Conservation (phyloP, 2,888 invertebrate species). For the Steromphala cineraria region DNA sequence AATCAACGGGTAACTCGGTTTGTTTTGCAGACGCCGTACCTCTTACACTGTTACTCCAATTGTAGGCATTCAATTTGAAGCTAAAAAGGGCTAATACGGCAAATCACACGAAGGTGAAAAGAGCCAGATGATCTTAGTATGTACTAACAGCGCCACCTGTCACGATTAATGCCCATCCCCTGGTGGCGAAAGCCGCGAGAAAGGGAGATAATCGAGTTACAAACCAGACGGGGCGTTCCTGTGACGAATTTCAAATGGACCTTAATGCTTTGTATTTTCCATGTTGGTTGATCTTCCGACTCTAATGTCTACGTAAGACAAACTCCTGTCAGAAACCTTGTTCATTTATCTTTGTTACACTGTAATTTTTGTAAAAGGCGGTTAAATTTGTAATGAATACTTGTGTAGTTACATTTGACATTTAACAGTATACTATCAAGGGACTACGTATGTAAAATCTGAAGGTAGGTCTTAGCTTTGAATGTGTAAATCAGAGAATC, state of each 20-base stretch:
- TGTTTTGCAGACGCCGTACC: not conserved
- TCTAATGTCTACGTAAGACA: not conserved
- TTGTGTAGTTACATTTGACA: no score
- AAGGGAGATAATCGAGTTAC: not conserved
- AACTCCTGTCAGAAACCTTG: not conserved
- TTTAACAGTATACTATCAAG: no score
- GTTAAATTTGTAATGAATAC: no score
- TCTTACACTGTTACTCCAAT: not conserved
- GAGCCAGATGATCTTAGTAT: not conserved
- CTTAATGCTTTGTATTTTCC: not conserved
- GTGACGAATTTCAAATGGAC: slow-evolving; percentile 8
- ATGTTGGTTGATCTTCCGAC: not conserved
- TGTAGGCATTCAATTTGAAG: not conserved
- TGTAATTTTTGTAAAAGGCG: no score
- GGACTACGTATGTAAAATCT: no score
- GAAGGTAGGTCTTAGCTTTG: no score
- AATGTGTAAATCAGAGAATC: no score
- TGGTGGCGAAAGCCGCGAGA: not conserved
- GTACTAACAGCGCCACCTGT: not conserved
- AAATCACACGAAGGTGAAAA: slow-evolving; percentile 3
- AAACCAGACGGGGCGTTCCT: not conserved
- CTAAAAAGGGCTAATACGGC: not conserved
- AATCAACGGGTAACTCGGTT: not conserved
- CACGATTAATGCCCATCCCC: not conserved
- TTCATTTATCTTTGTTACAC: not conserved